These are phyloP conservation scores for Bombus picipes DNA, from an alignment of 1,140 invertebrate species.

Conservation along the genomic window DNA sequence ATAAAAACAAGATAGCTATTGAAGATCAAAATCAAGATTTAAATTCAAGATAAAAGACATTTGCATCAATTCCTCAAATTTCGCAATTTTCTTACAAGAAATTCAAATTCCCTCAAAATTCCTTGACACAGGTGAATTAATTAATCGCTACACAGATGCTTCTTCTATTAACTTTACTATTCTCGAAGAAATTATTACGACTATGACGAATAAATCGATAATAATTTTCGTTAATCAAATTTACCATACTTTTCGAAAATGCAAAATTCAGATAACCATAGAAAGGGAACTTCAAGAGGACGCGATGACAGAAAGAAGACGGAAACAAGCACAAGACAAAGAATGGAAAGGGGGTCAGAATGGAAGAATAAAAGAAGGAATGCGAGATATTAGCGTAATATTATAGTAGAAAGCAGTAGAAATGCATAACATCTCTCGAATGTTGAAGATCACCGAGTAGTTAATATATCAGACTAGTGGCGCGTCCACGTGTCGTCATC, in stretches of 20 bases:
- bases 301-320: background rate
- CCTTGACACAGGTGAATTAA: too few species aligned
- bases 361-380: background rate
- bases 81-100: background rate
- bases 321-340: background rate
- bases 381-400: background rate
- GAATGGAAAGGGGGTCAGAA: background rate
- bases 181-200: background rate
- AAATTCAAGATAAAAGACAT: background rate
- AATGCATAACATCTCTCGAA: too few species aligned
- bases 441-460: background rate
- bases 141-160: background rate
- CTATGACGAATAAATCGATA: background rate
- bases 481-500: constrained; percentile 23
- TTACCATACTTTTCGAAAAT: background rate
- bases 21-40: background rate
- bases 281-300: background rate
- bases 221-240: background rate
- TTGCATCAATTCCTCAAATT: background rate
- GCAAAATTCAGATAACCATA: background rate
- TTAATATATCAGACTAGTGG: background rate
- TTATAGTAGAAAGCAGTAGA: too few species aligned
- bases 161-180: background rate
- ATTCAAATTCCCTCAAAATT: too few species aligned
- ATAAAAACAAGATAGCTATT: background rate